Percentiles rank a stretch among this genome's conserved stretches.
Conservation (phyloP, 2,113 vertebrate species). For the Oreocharis arfaki region DNA sequence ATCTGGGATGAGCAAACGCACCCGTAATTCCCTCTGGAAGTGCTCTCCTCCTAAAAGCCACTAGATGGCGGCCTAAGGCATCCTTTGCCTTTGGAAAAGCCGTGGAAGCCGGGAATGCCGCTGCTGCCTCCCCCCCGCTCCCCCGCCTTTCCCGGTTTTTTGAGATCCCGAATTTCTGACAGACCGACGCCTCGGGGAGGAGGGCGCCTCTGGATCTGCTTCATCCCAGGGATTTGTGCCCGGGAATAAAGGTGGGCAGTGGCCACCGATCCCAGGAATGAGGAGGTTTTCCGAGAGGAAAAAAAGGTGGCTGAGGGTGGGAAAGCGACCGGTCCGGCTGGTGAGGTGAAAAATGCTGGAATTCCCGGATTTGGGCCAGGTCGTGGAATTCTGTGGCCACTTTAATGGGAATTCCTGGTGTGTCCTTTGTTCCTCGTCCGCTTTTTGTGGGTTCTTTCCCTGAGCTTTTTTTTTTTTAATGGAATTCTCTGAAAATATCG, state of each 20-base stretch:
- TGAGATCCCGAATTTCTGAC: background rate
- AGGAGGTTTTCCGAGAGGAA: background rate
- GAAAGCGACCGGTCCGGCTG: background rate
- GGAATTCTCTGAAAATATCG: background rate
- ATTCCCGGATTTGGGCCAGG: accelerated
- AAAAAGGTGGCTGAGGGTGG: background rate
- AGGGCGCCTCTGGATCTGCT: background rate
- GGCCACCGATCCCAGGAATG: background rate
- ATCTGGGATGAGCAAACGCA: background rate
- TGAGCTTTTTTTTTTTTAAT: background rate
- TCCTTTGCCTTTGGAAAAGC: background rate
- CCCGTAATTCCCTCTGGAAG: background rate
- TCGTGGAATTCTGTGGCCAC: background rate
- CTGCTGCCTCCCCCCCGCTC: background rate
- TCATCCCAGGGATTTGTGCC: background rate
- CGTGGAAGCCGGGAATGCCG: background rate
- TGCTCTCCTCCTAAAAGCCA: background rate
- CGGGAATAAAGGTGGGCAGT: background rate
- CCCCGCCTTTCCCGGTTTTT: background rate
- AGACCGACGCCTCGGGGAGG: background rate
- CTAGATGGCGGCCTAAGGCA: conserved; percentile 48
- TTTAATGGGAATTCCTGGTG: background rate
- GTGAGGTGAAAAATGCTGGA: background rate
- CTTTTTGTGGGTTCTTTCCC: background rate
- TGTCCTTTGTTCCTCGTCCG: background rate